A percentile compares a stretch with the other conserved stretches of the same genome.
These are phyloP conservation scores for Lethocerus indicus DNA, from an alignment of 1,140 invertebrate species.

Conservation along the genomic window DNA sequence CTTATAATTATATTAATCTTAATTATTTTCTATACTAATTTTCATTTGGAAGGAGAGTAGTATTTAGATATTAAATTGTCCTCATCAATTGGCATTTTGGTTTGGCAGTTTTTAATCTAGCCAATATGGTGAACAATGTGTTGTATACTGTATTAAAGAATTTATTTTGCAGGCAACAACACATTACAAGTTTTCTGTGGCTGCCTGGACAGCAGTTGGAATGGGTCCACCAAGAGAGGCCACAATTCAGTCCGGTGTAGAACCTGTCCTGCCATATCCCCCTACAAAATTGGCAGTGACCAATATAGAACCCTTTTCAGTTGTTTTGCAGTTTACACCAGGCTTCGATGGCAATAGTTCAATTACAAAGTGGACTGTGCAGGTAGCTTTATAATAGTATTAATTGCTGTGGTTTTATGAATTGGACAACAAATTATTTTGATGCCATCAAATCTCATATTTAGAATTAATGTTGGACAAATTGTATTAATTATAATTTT, in stretches of 20 bases:
- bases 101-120: too few relatives aligned
- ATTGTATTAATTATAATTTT: too few relatives aligned
- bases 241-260: conserved; percentile 89
- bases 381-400: conserved; percentile 30
- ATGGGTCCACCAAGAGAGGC: conserved; percentile 59
- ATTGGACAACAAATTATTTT: neutral
- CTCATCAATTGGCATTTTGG: too few relatives aligned
- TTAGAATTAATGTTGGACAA: neutral
- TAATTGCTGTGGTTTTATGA: neutral
- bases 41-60: too few relatives aligned
- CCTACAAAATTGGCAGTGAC: conserved; percentile 80
- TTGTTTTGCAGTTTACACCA: conserved; percentile 90
- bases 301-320: conserved; percentile 88
- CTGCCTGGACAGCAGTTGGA: conserved; percentile 73
- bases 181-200: conserved; percentile 83
- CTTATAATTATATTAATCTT: too few relatives aligned
- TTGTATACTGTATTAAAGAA: too few relatives aligned
- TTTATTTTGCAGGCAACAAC: conserved; percentile 56
- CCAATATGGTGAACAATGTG: too few relatives aligned
- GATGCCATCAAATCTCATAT: neutral
- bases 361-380: conserved; percentile 92
- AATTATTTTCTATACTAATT: too few relatives aligned
- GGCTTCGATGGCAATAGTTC: conserved; percentile 97
- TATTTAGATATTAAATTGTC: too few relatives aligned
- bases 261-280: conserved; percentile 81